Conservation (phyloP, 2,888 invertebrate species). For the Pyrocoelia pectoralis region DNA sequence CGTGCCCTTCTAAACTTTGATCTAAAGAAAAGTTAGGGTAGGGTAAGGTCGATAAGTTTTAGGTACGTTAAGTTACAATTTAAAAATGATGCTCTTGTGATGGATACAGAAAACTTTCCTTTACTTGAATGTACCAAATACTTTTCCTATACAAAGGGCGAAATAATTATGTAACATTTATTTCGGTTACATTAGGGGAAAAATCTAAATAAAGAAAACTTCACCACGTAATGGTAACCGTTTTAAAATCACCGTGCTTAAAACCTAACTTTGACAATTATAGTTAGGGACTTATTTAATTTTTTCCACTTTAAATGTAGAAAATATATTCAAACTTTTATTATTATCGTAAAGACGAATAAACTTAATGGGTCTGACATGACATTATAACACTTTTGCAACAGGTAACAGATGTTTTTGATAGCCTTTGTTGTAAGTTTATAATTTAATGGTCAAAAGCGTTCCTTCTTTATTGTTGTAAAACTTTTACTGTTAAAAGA, state of each 20-base stretch:
- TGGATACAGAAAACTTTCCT: too few relatives aligned
- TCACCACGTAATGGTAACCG: neutral
- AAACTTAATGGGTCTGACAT: conserved; percentile 7
- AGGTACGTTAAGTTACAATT: neutral
- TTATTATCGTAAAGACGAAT: neutral
- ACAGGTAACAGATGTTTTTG: conserved; percentile 25
- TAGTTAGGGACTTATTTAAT: neutral
- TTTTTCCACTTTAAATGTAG: neutral
- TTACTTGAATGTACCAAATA: too few relatives aligned
- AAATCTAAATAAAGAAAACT: neutral
- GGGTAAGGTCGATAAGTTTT: conserved; percentile 13
- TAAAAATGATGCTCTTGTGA: neutral
- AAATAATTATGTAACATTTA: too few relatives aligned
- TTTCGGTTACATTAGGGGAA: too few relatives aligned
- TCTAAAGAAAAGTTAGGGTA: conserved; percentile 24
- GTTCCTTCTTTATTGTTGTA: neutral
- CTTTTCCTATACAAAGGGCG: too few relatives aligned
- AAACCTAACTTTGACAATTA: neutral
- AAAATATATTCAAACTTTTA: conserved; percentile 7
- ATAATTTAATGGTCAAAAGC: conserved; percentile 8
- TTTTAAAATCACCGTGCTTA: neutral
- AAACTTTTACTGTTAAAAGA: conserved; percentile 4
- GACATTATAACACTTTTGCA: conserved; percentile 14
- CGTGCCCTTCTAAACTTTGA: conserved; percentile 29
- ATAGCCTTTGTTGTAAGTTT: conserved; percentile 15